Percentiles rank a stretch among this genome's conserved stretches.
Evolutionary conservation across 2,888 invertebrate genomes (phyloP).

Genomic region (Caradrina clavipalpis): DNA sequence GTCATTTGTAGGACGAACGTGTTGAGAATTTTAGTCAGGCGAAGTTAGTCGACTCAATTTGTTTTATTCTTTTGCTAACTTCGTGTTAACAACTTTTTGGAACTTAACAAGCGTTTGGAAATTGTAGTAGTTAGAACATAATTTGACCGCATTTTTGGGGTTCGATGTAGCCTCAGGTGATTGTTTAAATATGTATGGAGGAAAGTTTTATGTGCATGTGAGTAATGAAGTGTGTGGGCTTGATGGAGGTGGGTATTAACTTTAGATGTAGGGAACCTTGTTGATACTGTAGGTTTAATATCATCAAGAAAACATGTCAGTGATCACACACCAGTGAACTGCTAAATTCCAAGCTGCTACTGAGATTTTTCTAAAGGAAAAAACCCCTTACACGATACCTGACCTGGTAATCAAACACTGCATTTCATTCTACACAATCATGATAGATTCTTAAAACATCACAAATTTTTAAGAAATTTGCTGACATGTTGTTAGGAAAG

Average conservation of each 20-base stretch:
- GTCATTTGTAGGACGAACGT: slow-evolving; percentile 18
- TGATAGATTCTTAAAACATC: too few relatives aligned
- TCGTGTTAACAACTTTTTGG: slow-evolving; percentile 2
- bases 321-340: too few relatives aligned
- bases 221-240: not conserved
- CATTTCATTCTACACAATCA: too few relatives aligned
- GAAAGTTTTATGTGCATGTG: not conserved
- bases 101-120: slow-evolving; percentile 9
- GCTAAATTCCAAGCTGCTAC: too few relatives aligned
- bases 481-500: too few relatives aligned
- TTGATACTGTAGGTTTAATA: not conserved
- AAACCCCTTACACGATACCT: too few relatives aligned
- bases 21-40: slow-evolving; percentile 14
- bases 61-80: slow-evolving; percentile 7
- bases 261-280: not conserved
- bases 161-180: not conserved
- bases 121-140: slow-evolving; percentile 7
- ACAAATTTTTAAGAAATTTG: too few relatives aligned
- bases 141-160: slow-evolving; percentile 21
- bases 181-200: not conserved
- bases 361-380: too few relatives aligned
- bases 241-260: not conserved
- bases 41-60: slow-evolving; percentile 14
- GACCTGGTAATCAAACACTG: too few relatives aligned
- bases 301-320: too few relatives aligned